Conservation (phyloP, 2,888 invertebrate species). For the Microchrysa polita region DNA sequence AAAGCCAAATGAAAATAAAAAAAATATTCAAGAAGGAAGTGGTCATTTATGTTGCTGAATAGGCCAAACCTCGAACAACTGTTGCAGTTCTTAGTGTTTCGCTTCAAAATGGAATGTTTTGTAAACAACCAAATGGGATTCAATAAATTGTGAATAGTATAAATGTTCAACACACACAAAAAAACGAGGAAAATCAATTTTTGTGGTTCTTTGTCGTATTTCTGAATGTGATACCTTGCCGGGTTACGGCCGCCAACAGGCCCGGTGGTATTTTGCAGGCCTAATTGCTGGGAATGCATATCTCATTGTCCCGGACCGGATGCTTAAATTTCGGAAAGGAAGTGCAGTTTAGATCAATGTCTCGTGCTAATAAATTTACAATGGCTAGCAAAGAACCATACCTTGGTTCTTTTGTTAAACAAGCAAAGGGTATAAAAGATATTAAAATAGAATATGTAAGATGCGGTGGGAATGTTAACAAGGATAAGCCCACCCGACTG, state of each 20-base stretch:
- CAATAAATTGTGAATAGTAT: not conserved
- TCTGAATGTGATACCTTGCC: not conserved
- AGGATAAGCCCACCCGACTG: too few relatives aligned
- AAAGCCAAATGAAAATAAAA: too few relatives aligned
- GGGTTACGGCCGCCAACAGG: not conserved
- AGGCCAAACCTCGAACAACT: constrained; percentile 6
- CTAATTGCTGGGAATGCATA: not conserved
- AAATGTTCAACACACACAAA: not conserved
- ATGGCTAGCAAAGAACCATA: not conserved
- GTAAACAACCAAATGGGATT: constrained; percentile 3
- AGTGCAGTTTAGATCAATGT: not conserved
- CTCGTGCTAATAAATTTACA: constrained; percentile 6
- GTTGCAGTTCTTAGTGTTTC: constrained; percentile 19
- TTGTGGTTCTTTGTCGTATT: not conserved
- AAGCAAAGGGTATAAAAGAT: not conserved
- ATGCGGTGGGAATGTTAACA: too few relatives aligned
- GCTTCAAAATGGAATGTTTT: constrained; percentile 12
- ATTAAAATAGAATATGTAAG: not conserved
- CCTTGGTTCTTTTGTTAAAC: not conserved
- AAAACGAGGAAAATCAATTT: constrained; percentile 20
- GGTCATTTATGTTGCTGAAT: not conserved
- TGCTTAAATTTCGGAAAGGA: not conserved
- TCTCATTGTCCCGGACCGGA: not conserved
- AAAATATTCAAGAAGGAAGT: not conserved
- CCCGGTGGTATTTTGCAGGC: not conserved